These are phyloP conservation scores for Probaryconus sp. DNA, from an alignment of 1,140 invertebrate species.

Conservation along the genomic window DNA sequence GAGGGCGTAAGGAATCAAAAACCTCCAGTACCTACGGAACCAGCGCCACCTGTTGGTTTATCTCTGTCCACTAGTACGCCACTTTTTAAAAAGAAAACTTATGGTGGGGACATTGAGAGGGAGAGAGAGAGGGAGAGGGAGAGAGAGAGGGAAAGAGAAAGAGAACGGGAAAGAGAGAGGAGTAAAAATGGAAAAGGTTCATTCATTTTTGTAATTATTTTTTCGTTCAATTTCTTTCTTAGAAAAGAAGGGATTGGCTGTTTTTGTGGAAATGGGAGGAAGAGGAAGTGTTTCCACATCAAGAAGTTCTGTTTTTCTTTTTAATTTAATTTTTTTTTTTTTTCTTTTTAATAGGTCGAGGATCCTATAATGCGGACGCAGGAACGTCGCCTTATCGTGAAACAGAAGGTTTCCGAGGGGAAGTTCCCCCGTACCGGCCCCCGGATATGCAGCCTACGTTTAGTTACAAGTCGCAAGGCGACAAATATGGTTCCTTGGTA, in stretches of 20 bases:
- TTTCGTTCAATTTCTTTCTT: neutral
- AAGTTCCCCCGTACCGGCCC: constrained; percentile 71
- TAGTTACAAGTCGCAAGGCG: constrained; percentile 69
- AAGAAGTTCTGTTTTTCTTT: too few species aligned
- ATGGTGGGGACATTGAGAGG: constrained; percentile 73
- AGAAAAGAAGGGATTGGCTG: too few species aligned
- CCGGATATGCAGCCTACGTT: constrained; percentile 69
- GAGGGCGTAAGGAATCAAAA: constrained; percentile 74
- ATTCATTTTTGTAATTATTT: too few species aligned
- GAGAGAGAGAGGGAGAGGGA: constrained; percentile 67
- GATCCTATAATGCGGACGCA: constrained; percentile 70
- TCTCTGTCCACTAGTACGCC: constrained; percentile 79
- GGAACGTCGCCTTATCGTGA: constrained; percentile 75
- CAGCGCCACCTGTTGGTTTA: constrained; percentile 69
- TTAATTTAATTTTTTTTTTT: constrained; percentile 3
- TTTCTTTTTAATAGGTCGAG: constrained; percentile 59
- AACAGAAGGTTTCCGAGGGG: constrained; percentile 70
- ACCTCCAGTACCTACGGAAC: constrained; percentile 58
- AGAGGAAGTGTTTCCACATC: too few species aligned
- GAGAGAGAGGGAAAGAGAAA: too few species aligned
- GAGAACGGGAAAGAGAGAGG: constrained; percentile 66
- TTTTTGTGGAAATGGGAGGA: too few species aligned
- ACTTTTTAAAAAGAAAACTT: constrained; percentile 79
- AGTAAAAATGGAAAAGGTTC: constrained; percentile 71
- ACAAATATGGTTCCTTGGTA: constrained; percentile 73